Evolutionary conservation across 2,888 invertebrate species (phyloP), one percentile per base, ranked within the genome.

Genomic region (Calliscelio sp.): DNA sequence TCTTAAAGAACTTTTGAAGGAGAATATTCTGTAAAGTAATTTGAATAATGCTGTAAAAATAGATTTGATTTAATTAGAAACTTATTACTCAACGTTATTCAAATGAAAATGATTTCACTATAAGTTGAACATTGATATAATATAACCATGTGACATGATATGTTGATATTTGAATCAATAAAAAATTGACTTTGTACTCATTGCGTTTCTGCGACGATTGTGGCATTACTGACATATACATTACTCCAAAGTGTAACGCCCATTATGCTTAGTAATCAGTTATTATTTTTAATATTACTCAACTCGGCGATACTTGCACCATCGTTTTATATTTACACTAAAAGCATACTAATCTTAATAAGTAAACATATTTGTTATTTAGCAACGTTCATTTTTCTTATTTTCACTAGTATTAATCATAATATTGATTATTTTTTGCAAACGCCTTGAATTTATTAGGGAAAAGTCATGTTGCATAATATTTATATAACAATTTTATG

Each of bases 141-240:
- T 66, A 66, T 66, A 51, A 20, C 35, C 44, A 18, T 35, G n/a
- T 65, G 49, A 66, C 66, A 51, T 16, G 57, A 49, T 59, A 59
- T 16, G 49, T 35, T 59, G 59, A 59, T 71, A 70, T 59, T 71
- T 59, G 28, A 73, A 61, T 73, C 57, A 71, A 73, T 73, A 73
- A 73, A 73, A 61, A 73, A 73, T 59, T 73, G 49, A 73, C 49
- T 73, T 73, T 61, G 73, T 73, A 73, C 59, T 59, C 32, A 73
- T 61, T 73, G 73, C 73, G 61, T 73, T 73, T 59, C 24, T 32
- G 35, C 28, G 61, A 73, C 32, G 59, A 73, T 73, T 51, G 22
- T 59, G 44, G 57, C 46, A 71, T 71, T 71, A 71, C 57, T 71
- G 71, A 59, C 38, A 44, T 44, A 59, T 59, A 57, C 41, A 65